Evolutionary conservation across 2,888 invertebrate species (phyloP).

Genomic region (Rambutsinella grinnellia): DNA sequence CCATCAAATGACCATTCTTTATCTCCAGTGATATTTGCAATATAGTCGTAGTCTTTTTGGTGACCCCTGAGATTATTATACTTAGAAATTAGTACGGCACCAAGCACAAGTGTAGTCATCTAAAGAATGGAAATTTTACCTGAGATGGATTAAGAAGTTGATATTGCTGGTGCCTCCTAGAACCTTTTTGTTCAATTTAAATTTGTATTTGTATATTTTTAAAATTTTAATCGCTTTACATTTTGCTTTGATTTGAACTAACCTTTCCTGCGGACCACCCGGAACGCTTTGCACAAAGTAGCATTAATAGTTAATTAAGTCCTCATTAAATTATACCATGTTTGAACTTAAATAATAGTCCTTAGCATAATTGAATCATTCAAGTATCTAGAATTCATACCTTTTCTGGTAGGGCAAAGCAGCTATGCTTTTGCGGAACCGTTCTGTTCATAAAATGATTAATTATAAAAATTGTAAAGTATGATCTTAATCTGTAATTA

Average conservation of each 20-base stretch:
- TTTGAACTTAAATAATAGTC: no score
- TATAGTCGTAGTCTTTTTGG: constrained; percentile 55
- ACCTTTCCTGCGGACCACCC: constrained; percentile 38
- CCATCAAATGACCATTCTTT: constrained; percentile 57
- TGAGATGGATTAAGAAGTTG: constrained; percentile 15
- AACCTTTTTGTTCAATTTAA: not conserved
- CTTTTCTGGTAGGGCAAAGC: constrained; percentile 40
- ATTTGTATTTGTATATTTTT: no score
- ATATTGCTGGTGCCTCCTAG: constrained; percentile 7
- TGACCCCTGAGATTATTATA: constrained; percentile 32
- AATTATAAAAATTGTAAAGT: no score
- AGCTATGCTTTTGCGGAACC: constrained; percentile 49
- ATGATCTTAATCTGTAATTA: no score
- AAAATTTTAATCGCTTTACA: no score
- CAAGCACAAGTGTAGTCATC: not conserved
- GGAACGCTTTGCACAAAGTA: constrained; percentile 15
- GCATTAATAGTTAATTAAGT: not conserved
- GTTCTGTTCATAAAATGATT: no score
- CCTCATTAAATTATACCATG: not conserved
- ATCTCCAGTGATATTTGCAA: constrained; percentile 57
- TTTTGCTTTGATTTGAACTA: no score
- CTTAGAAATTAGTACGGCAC: not conserved
- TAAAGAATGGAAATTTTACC: not conserved
- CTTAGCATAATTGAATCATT: not conserved
- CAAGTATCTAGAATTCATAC: constrained; percentile 20